Base-by-base conservation (phyloP, 2,113 vertebrate species). In the Salvelinus namaycush region DNA sequence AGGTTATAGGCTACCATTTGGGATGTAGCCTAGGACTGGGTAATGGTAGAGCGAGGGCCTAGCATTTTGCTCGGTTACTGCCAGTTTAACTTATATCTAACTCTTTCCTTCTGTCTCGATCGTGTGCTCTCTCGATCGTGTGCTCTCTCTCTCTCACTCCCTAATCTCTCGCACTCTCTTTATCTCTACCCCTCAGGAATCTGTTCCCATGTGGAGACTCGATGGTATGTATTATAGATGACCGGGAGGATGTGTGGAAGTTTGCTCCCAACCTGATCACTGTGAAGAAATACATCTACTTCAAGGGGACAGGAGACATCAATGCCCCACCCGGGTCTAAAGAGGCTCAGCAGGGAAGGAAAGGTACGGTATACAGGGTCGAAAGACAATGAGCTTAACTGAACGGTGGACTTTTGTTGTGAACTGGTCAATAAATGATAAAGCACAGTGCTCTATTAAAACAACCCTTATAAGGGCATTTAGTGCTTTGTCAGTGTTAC, bases 181-280 rank as follows among this genome's bases (percentile, higher is more conserved):
- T 8, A 24, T 51, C n/a, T 67, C 22, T 24, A 20, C 5, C 54
- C 11, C 18, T 62, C 87, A 99, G 98, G 87, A 97, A 99, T 81
- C 94, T 99, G 79, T 99, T 99, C 81, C 98, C 98, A 0, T 99
- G 97, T 72, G 98, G 98, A 0, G 98, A 99, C 81, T 97, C 97
- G 1, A 99, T 99, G 98, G 98, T 99, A 78, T 99, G 97, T 89
- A 99, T 99, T 64, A 99, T 99, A 13, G 98, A 99, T 48, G 98
- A 99, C n/a, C 93, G 98, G 68, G 98, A 99, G 79, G 98, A 99
- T 9, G 98, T 99, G 67, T 99, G 97, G 98, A 99, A 99, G 87
- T 99, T 97, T 76, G 97, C 98, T 1, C 97, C 97, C 7, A 99
- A 99, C 88, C 93, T 99, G 83, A 97, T 99, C 90, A 97, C 97